These are phyloP conservation scores for Eugnorisma glareosa DNA, from an alignment of 2,888 invertebrate species.

Conservation along the genomic window DNA sequence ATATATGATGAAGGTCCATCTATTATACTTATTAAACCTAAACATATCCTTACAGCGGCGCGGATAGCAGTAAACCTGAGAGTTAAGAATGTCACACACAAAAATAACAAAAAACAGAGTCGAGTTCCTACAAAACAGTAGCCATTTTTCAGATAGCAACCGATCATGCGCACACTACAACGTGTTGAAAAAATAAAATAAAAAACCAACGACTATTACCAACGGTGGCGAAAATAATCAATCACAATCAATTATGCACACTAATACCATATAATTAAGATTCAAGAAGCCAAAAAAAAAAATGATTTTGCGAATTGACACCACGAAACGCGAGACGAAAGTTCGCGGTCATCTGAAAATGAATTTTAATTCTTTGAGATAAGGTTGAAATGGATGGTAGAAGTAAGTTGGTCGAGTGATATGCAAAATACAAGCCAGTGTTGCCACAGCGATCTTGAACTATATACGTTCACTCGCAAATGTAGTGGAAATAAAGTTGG, in stretches of 20 bases:
- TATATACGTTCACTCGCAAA: constrained; percentile 70
- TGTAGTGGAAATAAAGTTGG: constrained; percentile 69
- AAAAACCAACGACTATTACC: constrained; percentile 60
- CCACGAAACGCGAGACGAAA: constrained; percentile 40
- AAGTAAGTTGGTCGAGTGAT: constrained; percentile 57
- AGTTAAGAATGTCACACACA: background rate
- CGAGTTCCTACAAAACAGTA: constrained; percentile 21
- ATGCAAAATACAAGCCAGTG: constrained; percentile 69
- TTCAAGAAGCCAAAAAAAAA: constrained; percentile 58
- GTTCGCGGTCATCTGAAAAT: constrained; percentile 38
- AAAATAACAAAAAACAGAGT: constrained; percentile 6
- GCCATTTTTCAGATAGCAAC: constrained; percentile 57
- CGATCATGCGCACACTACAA: constrained; percentile 34
- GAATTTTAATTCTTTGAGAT: constrained; percentile 43
- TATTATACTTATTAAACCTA: background rate
- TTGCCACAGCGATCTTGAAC: constrained; percentile 70
- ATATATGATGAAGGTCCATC: background rate
- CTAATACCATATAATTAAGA: constrained; percentile 67
- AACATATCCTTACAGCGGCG: background rate
- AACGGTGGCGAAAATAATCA: constrained; percentile 68
- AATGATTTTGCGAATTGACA: constrained; percentile 62
- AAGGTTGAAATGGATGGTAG: constrained; percentile 46
- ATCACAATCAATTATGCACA: constrained; percentile 69
- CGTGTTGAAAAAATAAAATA: constrained; percentile 52
- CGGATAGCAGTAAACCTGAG: background rate